Conservation (phyloP, 1,140 invertebrate species). For the Acromyrmex charruanus region DNA sequence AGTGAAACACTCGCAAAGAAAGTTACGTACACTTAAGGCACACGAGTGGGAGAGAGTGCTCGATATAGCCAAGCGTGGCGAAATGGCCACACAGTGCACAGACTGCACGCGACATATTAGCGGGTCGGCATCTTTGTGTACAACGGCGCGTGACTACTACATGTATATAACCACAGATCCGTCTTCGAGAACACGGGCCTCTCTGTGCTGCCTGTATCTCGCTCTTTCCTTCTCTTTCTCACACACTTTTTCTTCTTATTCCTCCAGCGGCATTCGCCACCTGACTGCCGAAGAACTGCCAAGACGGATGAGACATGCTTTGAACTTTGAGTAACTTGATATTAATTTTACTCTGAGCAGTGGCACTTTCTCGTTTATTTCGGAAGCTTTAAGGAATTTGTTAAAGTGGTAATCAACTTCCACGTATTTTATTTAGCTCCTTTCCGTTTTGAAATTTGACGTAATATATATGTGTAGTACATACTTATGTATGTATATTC, state of each 20-base stretch:
- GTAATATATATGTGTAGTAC: not conserved
- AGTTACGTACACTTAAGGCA: not conserved
- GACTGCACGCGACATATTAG: slow-evolving; percentile 72
- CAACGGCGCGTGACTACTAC: slow-evolving; percentile 70
- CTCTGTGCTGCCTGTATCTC: slow-evolving; percentile 50
- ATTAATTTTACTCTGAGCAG: slow-evolving; percentile 54
- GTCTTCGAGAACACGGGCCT: slow-evolving; percentile 69
- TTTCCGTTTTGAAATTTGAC: not conserved
- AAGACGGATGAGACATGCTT: slow-evolving; percentile 61
- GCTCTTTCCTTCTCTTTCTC: slow-evolving; percentile 7
- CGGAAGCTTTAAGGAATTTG: slow-evolving; percentile 48
- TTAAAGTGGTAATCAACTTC: not conserved
- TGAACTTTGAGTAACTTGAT: slow-evolving; percentile 60
- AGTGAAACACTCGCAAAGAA: not conserved
- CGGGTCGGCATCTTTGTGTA: slow-evolving; percentile 69
- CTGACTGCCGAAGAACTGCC: slow-evolving; percentile 54
- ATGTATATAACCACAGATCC: slow-evolving; percentile 57
- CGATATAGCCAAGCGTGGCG: slow-evolving; percentile 52
- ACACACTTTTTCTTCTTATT: slow-evolving; percentile 20
- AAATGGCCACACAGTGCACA: slow-evolving; percentile 49
- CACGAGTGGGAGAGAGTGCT: slow-evolving; percentile 3
- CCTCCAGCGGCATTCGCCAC: slow-evolving; percentile 39
- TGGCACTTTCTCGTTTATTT: slow-evolving; percentile 48
- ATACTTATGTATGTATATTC: not conserved
- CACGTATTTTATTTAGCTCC: not conserved